A percentile compares a stretch with the other conserved stretches of the same genome.
phyloP scores from a whole-genome alignment of 1,140 invertebrate species.

The Bombus pascuorum region DNA sequence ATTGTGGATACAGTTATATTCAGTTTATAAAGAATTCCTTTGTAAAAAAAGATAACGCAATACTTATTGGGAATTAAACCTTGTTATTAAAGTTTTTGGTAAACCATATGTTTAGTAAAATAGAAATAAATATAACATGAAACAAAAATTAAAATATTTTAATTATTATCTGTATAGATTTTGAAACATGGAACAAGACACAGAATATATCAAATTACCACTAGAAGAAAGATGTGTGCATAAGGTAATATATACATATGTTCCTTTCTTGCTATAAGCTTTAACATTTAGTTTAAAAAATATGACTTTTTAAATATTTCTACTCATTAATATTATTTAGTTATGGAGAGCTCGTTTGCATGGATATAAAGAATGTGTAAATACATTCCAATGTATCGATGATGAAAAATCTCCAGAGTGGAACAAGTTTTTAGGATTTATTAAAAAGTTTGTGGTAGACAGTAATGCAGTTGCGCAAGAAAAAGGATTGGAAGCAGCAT shows the following conservation, averaged over 20 bases:
- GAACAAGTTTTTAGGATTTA: constrained; percentile 93
- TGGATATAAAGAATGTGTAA: constrained; percentile 96
- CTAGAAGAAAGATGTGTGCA: constrained; percentile 95
- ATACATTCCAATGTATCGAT: constrained; percentile 92
- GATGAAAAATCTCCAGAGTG: constrained; percentile 97
- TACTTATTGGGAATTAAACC: background rate
- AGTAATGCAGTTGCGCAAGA: constrained; percentile 98
- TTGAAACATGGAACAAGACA: constrained; percentile 90
- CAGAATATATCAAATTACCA: constrained; percentile 95
- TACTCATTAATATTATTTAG: constrained; percentile 75
- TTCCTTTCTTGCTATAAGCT: background rate
- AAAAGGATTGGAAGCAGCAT: constrained; percentile 95
- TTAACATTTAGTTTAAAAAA: background rate
- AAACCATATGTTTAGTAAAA: background rate
- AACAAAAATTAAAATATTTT: background rate
- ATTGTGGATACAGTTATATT: background rate
- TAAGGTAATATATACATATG: constrained; percentile 84
- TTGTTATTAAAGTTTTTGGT: background rate
- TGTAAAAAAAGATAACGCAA: background rate
- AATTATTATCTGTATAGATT: constrained; percentile 34
- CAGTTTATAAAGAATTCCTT: background rate
- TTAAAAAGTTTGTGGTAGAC: constrained; percentile 98
- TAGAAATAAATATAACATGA: background rate
- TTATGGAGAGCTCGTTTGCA: constrained; percentile 96
- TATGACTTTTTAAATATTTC: constrained; percentile 18